Base-by-base conservation (phyloP, 2,797 vertebrate species). In the Macropodus opercularis region DNA sequence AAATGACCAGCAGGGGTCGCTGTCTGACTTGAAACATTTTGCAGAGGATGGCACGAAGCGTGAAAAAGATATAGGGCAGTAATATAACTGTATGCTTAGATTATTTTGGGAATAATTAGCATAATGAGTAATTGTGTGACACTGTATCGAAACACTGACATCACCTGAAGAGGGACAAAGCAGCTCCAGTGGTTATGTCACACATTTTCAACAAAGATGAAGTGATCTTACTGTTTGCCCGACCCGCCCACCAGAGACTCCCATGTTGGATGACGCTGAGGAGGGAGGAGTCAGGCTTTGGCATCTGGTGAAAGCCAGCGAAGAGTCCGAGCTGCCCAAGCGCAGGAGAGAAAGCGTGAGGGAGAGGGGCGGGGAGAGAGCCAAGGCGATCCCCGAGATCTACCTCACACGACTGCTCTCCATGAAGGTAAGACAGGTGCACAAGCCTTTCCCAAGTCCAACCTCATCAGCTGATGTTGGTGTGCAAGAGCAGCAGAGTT, bases 371-470 rank as follows among this genome's bases (percentile, higher is more conserved):
- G 90, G 96, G 11, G 97, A 98, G 76, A 83, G 96, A 58, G 96
- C 96, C 79, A 99, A 99, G 86, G 96, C 96, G 43, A 99, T 99
- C 74, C 96, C 96, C 0, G 97, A 99, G 86, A 99, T 98, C 87
- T 98, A 98, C 80, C 93, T 99, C 86, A 99, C 96, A 3, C 94
- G 97, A 12, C 93, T 99, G 26, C 94, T 99, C 29, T 99, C 96
- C 63, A 98, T 99, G 97, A 99, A 98, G 95, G 97, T 97, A 69
- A 55, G 17, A 23, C 18, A n/a, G 2, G 19, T 2, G 6, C n/a
- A n/a, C n/a, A n/a, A n/a, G n/a, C n/a, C n/a, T n/a, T n/a, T n/a
- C n/a, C n/a, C n/a, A n/a, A n/a, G n/a, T n/a, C n/a, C n/a, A n/a
- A n/a, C n/a, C n/a, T n/a, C n/a, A n/a, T n/a, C n/a, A n/a, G n/a